Base-by-base conservation (phyloP, 2,888 invertebrate species). In the Rhopalosiphum nymphaeae region DNA sequence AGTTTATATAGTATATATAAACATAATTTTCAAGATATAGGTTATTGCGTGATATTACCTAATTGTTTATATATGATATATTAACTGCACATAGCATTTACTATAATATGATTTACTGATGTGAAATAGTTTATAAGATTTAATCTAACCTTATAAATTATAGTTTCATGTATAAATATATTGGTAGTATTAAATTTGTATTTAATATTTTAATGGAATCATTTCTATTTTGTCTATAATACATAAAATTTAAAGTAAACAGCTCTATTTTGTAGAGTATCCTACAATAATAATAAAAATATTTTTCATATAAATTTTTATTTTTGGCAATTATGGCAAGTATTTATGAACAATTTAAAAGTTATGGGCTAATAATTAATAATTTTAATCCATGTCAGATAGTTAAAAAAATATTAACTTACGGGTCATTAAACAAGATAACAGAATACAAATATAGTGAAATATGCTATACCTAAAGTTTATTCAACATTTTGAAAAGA, bases 391-490 rank as follows among this genome's bases (percentile, higher is more conserved):
- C n/a, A n/a, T 67, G 13, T 4, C n/a, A 67, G n/a, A 67, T n/a
- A 67, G n/a, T n/a, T n/a, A n/a, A n/a, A 67, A n/a, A n/a, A 67
- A n/a, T 67, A 67, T 29, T 61, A 67, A n/a, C n/a, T 67, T 67
- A 67, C 13, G 5, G 4, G 16, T 13, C 13, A 13, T 67, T 67
- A 3, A 67, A 67, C 3, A 67, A n/a, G 67, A 67, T 67, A n/a
- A n/a, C 61, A 67, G 4, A 56, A 56, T 25, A 56, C 4, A 21
- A 56, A 25, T 56, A 56, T 56, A 7, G 7, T 46, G 44, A 46
- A 46, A 46, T 46, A 46, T 46, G 44, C 25, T n/a, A n/a, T 67
- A n/a, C n/a, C n/a, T n/a, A 67, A 67, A n/a, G n/a, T n/a, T 67
- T 67, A 67, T 67, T n/a, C 67, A 67, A 16, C 16, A 67, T 16